Evolutionary conservation across 2,113 vertebrate species (phyloP).

Genomic region (Pseudorectes ferrugineus): DNA sequence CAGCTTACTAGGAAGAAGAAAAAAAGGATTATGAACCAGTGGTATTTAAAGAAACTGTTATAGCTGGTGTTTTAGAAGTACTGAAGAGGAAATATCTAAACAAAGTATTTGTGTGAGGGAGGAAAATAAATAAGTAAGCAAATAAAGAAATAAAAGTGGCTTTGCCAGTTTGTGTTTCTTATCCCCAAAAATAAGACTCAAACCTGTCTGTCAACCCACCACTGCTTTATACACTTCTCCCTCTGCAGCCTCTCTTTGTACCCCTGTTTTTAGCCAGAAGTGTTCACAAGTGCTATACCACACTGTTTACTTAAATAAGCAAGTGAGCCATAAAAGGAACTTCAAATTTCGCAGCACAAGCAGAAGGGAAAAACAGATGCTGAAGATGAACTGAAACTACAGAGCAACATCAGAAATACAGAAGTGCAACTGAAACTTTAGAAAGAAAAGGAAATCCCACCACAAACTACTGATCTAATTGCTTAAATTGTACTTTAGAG

Average conservation of each 20-base stretch:
- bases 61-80: background rate
- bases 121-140: background rate
- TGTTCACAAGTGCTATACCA: background rate
- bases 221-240: background rate
- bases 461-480: background rate
- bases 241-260: background rate
- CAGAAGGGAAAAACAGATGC: conserved; percentile 1
- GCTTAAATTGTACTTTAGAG: background rate
- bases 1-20: background rate
- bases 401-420: background rate
- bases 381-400: background rate
- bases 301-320: background rate
- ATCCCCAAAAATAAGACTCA: background rate
- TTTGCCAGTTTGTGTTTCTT: background rate
- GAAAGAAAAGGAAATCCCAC: background rate
- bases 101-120: background rate
- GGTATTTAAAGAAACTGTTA: background rate
- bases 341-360: background rate
- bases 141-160: background rate
- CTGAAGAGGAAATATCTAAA: background rate
- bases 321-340: background rate
- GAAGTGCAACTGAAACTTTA: background rate
- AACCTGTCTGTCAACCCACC: background rate
- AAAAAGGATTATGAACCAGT: background rate
- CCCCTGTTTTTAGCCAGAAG: background rate